Percentiles rank a stretch among this genome's conserved stretches.
Conservation (phyloP, 2,113 vertebrate species). For the Pachyramphus minor region DNA sequence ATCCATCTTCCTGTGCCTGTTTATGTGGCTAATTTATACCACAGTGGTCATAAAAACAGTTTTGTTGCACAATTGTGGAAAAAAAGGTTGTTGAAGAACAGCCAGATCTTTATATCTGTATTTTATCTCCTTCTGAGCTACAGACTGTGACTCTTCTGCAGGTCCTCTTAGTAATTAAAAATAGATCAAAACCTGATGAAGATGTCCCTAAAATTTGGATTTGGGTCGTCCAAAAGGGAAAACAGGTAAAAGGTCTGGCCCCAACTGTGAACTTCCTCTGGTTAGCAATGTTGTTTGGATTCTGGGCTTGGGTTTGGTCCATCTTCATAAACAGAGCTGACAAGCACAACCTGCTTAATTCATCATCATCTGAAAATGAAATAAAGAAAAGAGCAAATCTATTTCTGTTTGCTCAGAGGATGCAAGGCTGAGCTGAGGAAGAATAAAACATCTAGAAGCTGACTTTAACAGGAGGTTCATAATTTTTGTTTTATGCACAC, state of each 20-base stretch:
- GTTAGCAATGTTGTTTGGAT: background rate
- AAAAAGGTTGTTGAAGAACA: background rate
- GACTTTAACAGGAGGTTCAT: background rate
- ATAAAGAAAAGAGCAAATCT: background rate
- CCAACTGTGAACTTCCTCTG: background rate
- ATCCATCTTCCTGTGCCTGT: background rate
- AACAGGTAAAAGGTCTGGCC: background rate
- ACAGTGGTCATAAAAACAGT: background rate
- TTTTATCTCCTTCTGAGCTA: background rate
- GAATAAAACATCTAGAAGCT: background rate
- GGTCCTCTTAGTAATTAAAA: background rate
- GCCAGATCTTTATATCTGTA: background rate
- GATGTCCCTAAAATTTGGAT: background rate
- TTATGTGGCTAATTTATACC: background rate
- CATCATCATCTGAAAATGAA: background rate
- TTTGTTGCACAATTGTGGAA: background rate
- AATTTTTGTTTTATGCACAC: background rate
- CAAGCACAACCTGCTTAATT: constrained; percentile 1
- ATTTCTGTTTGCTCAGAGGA: background rate
- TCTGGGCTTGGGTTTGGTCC: background rate
- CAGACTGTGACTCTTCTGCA: background rate
- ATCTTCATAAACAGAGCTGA: constrained; percentile 15
- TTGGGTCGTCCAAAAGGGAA: background rate
- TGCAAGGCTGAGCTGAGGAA: background rate
- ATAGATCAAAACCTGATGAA: background rate